Evolutionary conservation across 64 coral and sea anemone species (phyloP), one percentile per base, ranked within the genome.

Genomic region (Dendronephthya gigantea): DNA sequence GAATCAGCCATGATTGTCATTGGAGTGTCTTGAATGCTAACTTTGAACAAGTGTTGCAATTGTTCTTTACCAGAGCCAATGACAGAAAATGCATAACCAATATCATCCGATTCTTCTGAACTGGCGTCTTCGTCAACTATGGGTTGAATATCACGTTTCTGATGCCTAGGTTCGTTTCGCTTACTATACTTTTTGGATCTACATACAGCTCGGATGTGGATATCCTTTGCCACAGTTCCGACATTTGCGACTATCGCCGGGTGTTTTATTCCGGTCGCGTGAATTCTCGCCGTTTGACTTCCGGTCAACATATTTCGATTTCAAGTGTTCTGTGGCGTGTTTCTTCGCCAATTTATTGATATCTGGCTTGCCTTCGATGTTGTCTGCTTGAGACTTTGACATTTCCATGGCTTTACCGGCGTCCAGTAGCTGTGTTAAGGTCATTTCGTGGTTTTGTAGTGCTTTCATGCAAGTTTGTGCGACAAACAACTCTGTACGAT

Each of bases 371-470:
- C 28, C 88, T 47, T 90, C 88, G 31, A 85, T 90, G 1, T 76
- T 50, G 28, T 36, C 65, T 9, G 88, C 88, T 35, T 90, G 88
- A 13, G 83, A 35, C 35, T 47, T 85, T 31, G 89, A 82, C 11
- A 90, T 29, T 52, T 93, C 84, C 62, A 90, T 82, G 6, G 85
- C 72, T 84, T 90, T 93, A 3, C 92, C 91, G 33, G 5, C 34
- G 15, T 86, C 87, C 27, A 87, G 39, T 3, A 93, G 91, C 59
- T 83, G 13, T 17, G 43, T 89, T 50, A 90, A 13, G 1, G 70
- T 76, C 1, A 58, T 41, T 0, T 29, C 22, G 0, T 88, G 92
- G 13, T 93, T 82, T 85, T 35, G 7, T 90, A 81, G 23, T 88
- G 84, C 84, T 93, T 90, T 48, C 68, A 41, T 3, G 79, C 8